Conservation (phyloP, 2,888 invertebrate species). For the Lissonota sp. region DNA sequence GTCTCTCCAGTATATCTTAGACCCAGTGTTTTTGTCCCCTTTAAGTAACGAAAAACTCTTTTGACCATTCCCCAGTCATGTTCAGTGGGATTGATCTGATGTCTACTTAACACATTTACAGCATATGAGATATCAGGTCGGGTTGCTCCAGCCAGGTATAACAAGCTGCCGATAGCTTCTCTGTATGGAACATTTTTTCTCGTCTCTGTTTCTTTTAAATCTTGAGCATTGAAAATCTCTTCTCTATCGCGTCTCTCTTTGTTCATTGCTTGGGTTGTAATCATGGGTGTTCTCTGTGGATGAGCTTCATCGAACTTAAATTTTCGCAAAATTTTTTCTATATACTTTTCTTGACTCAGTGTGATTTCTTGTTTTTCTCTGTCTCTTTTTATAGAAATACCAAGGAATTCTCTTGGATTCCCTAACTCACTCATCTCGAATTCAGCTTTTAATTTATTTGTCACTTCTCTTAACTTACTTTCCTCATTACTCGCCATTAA, state of each 20-base stretch:
- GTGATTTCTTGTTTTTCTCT: slow-evolving; percentile 19
- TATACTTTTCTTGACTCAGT: slow-evolving; percentile 47
- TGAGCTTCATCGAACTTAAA: slow-evolving; percentile 52
- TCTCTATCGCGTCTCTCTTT: slow-evolving; percentile 49
- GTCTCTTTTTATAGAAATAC: slow-evolving; percentile 37
- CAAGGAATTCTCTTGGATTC: slow-evolving; percentile 53
- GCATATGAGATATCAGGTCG: slow-evolving; percentile 58
- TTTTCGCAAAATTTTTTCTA: slow-evolving; percentile 36
- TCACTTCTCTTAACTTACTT: slow-evolving; percentile 47
- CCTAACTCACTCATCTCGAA: slow-evolving; percentile 62
- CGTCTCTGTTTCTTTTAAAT: slow-evolving; percentile 14
- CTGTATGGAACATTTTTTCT: slow-evolving; percentile 53
- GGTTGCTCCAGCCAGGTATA: slow-evolving; percentile 63
- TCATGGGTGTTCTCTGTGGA: slow-evolving; percentile 55
- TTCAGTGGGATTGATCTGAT: slow-evolving; percentile 48
- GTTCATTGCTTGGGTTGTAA: slow-evolving; percentile 49
- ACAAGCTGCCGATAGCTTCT: slow-evolving; percentile 68
- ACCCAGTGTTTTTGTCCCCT: slow-evolving; percentile 37
- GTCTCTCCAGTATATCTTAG: slow-evolving; percentile 38
- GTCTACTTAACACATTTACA: slow-evolving; percentile 56
- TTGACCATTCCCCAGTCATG: slow-evolving; percentile 55
- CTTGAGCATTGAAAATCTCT: not conserved
- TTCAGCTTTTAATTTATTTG: slow-evolving; percentile 30
- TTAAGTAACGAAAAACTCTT: slow-evolving; percentile 53
- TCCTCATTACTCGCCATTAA: slow-evolving; percentile 53